Evolutionary conservation across 2,113 vertebrate species (phyloP), one percentile per base, ranked within the genome.

Genomic region (Megaceryle torquata): DNA sequence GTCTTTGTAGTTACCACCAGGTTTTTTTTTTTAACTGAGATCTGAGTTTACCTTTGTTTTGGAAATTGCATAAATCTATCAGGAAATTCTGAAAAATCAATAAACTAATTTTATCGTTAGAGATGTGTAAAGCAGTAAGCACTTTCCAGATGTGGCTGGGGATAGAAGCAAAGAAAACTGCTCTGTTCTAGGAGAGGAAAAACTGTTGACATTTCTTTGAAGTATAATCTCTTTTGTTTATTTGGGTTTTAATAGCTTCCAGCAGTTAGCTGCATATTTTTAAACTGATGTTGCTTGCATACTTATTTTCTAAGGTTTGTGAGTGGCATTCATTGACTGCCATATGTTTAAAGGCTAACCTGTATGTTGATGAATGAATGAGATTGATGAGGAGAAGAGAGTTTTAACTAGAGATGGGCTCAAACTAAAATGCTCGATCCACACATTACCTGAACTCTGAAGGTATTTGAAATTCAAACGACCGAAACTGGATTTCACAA

Each of bases 201-300:
- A 98, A 98, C 97, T 98, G 98, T 98, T 98, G 98, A 98, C 98
- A 98, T 98, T 98, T 98, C 98, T 98, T 98, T 98, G 98, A 99
- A 98, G 98, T 98, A 97, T 96, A 98, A 98, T 98, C 98, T 98
- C 98, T 98, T 98, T 98, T 98, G 97, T 98, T 98, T 98, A 98
- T 97, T 98, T 98, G 97, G 97, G 88, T 98, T 98, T 98, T 98
- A 98, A 98, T 98, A 98, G 97, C 97, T 98, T 98, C 98, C 98
- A 98, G 98, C 97, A 98, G 98, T 98, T 98, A 98, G 96, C 97
- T 98, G 97, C 98, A 98, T 98, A 98, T 97, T 98, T 98, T 98
- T 97, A 97, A 98, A 98, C 96, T 98, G 98, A 98, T 98, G 98
- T 96, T 98, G 97, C 97, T 98, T 97, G 90, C 97, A 97, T 97